phyloP scores from a whole-genome alignment of 2,888 invertebrate species.

The Temnothorax rugatulus region DNA sequence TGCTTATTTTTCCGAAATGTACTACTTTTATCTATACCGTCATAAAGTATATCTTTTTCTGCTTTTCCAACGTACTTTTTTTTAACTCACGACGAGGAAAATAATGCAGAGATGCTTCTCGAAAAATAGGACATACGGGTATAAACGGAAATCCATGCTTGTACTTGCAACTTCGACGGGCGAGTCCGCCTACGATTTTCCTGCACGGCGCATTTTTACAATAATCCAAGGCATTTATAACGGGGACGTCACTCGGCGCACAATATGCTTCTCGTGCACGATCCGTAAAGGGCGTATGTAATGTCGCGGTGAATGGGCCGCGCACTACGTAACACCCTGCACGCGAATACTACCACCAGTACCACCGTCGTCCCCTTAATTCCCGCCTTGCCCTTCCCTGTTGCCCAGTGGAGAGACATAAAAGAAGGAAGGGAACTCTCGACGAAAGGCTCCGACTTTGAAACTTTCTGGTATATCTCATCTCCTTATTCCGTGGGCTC shows the following conservation, averaged over 20 bases:
- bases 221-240: constrained; percentile 59
- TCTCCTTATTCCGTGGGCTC: constrained; percentile 45
- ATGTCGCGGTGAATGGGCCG: constrained; percentile 65
- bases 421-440: constrained; percentile 43
- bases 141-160: constrained; percentile 20
- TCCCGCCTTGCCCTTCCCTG: constrained; percentile 38
- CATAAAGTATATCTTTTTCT: not conserved
- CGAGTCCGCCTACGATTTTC: constrained; percentile 48
- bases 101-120: not conserved
- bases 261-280: constrained; percentile 67
- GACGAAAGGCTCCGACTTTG: constrained; percentile 41
- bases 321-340: constrained; percentile 61
- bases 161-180: constrained; percentile 36
- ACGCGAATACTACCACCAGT: constrained; percentile 63
- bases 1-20: not conserved
- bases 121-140: constrained; percentile 5
- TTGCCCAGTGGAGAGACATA: not conserved
- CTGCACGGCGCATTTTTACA: constrained; percentile 32
- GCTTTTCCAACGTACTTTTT: not conserved
- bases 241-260: constrained; percentile 48
- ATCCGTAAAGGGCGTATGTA: constrained; percentile 66
- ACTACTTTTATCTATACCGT: not conserved
- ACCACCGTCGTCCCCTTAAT: constrained; percentile 37
- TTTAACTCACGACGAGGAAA: not conserved
- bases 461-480: constrained; percentile 48